Base-by-base conservation (phyloP, 2,113 vertebrate genomes). In the Morone chrysops region DNA sequence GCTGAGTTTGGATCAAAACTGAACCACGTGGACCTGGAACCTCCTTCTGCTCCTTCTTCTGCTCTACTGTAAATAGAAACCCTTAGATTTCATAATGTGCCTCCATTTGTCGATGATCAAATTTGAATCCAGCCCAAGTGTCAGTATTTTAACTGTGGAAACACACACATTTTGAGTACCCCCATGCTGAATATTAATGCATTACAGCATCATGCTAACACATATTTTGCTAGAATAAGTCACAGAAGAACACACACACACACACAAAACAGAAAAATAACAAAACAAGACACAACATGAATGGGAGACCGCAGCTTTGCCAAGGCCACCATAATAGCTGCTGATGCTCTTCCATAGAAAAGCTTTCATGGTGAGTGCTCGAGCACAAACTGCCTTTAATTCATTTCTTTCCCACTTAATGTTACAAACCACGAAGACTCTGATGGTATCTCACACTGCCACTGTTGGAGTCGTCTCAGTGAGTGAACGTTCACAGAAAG, bases 1-100 rank as follows among this genome's bases (percentile, higher is more conserved):
- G 82, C 91, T 86, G 91, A 87, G 89, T 86, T 85, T 92, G 90
- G 90, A 90, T 61, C 84, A 50, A 78, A 86, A 77, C 59, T 36
- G 70, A 59, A 85, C 80, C 92, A 89, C 75, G 57, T 92, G 90
- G 84, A 87, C 71, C 81, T 41, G 67, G 80, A 74, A 51, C 65
- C 50, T 71, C 83, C 87, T 77, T 71, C 82, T 84, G 84, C 69
- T 82, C 57, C 43, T 43, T 72, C 69, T 75, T 73, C 72, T 83
- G 87, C 68, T 83, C 65, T 38, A 41, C 70, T 68, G 78, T 60
- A 85, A 86, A 91, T 54, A 83, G 54, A 71, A 36, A 63, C 36
- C 2, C 47, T 56, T 12, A 5, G 10, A 61, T 75, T 59, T 70
- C 1, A 51, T 12, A 13, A 36, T 17, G 22, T 3, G 0, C 54